phyloP scores from a whole-genome alignment of 2,113 vertebrate species.

The Elanus axillaris region DNA sequence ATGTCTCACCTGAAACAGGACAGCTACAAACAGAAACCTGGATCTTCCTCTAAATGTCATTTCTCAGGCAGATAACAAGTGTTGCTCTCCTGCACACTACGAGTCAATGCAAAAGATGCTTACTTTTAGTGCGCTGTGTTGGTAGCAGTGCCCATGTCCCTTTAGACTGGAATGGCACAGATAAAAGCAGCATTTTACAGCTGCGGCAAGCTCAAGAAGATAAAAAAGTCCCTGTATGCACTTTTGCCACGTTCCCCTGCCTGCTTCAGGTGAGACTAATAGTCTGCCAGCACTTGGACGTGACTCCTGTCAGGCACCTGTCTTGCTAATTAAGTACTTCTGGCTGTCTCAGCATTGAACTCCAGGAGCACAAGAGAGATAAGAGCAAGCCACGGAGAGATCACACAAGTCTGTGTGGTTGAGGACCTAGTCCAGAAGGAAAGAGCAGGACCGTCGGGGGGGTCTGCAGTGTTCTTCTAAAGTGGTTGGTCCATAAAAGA shows the following conservation, averaged over 20 bases:
- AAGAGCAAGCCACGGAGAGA: background rate
- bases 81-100: background rate
- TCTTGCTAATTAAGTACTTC: background rate
- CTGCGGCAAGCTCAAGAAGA: background rate
- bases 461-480: background rate
- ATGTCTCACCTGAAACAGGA: background rate
- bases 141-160: background rate
- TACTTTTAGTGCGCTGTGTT: background rate
- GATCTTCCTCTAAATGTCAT: background rate
- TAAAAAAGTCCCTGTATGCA: background rate
- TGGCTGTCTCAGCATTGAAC: background rate
- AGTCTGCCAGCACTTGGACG: background rate
- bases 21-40: background rate
- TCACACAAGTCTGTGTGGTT: background rate
- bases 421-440: background rate
- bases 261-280: background rate
- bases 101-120: background rate
- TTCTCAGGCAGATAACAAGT: background rate
- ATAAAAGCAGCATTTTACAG: slow-evolving; percentile 32
- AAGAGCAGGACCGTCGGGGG: background rate
- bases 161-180: background rate
- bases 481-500: background rate
- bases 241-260: background rate
- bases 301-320: background rate
- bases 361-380: background rate